Percentiles rank a stretch among this genome's conserved stretches.
These are phyloP conservation scores for Micropoecilia bifurca DNA, from an alignment of 2,797 vertebrate genomes.

Conservation along the genomic window DNA sequence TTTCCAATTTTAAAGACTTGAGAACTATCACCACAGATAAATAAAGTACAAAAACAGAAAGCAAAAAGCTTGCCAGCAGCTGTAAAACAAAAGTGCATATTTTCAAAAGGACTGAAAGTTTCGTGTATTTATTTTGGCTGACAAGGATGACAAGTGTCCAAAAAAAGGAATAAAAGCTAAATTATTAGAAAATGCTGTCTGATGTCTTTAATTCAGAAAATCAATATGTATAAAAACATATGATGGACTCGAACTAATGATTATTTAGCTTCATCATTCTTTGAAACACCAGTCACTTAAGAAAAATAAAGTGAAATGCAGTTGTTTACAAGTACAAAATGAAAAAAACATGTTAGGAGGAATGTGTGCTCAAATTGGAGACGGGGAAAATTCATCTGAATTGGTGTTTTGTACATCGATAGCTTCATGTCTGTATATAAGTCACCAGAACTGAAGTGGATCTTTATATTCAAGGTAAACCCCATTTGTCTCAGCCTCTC, in stretches of 20 bases:
- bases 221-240: background rate
- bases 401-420: background rate
- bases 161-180: too few relatives aligned
- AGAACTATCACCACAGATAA: background rate
- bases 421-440: background rate
- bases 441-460: constrained; percentile 16
- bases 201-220: background rate
- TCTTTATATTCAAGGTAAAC: constrained; percentile 29
- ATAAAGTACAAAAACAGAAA: background rate
- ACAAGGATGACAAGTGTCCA: too few relatives aligned
- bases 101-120: too few relatives aligned
- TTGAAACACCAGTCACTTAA: background rate
- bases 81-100: background rate
- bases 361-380: background rate
- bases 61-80: background rate
- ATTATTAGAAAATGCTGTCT: too few relatives aligned
- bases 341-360: background rate
- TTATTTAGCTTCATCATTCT: background rate
- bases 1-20: background rate
- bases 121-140: too few relatives aligned
- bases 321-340: background rate
- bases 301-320: background rate
- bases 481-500: constrained; percentile 14
- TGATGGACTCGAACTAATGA: background rate
- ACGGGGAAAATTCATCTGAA: background rate